Evolutionary conservation across 2,113 vertebrate species (phyloP), one percentile per base, ranked within the genome.

Genomic region (Alethe diademata): DNA sequence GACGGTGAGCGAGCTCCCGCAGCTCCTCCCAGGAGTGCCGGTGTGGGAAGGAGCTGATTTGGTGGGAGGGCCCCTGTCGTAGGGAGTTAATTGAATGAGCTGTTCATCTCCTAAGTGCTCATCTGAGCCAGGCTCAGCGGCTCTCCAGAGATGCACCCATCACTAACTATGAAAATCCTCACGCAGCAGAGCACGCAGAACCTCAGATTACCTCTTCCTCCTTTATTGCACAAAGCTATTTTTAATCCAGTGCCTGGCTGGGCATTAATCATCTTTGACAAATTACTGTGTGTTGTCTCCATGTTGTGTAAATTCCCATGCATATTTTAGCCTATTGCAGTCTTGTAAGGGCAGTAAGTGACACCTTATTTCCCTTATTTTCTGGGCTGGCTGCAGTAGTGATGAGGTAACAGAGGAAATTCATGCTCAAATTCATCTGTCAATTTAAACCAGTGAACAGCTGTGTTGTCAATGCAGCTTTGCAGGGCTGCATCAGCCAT

Each of bases 71-170:
- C 45, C 70, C 43, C 81, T 78, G 90, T 89, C 11, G 0, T 16
- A 10, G 12, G 4, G 5, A 67, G 88, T 79, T 92, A 95, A 94
- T 93, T 93, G 78, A 78, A 82, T 85, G 60, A 94, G 78, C 82
- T 70, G 85, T 72, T 94, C 92, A 22, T 91, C 85, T 92, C 51
- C 48, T 65, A 62, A 82, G 90, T 93, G 95, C 95, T 95, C 78
- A 60, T 90, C 62, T 43, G 82, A 81, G 88, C 81, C 9, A 0
- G 36, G 53, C 92, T 85, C 56, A 42, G 81, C 0, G 0, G 45
- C 90, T 93, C 95, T 92, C 90, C 81, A 40, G 96, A 94, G 96
- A 78, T 67, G 81, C 81, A 60, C 48, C 83, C 90, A 82, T 94
- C 90, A 74, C 81, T 40, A 54, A 58, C 92, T 58, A 58, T 92